Conservation (phyloP, 2,797 vertebrate species). For the Podargus strigoides region DNA sequence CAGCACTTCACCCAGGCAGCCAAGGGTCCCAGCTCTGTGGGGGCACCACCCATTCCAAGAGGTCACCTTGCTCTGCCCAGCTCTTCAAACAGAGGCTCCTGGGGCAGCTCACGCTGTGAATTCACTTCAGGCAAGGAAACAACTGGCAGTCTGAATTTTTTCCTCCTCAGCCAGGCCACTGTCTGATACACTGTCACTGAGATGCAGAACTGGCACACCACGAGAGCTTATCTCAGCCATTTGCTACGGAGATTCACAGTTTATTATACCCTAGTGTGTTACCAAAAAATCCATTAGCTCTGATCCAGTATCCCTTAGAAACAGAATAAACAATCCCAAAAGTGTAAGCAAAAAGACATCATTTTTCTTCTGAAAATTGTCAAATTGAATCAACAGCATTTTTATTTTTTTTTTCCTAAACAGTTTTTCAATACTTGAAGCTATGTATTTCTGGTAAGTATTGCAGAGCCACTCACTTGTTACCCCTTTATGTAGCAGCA, state of each 20-base stretch:
- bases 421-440: neutral
- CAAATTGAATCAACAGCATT: neutral
- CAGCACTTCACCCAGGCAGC: too few species aligned
- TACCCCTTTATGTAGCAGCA: neutral
- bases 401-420: neutral
- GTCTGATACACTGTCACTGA: neutral
- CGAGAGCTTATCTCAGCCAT: neutral
- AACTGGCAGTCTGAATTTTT: neutral
- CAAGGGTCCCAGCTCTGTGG: rapidly evolving
- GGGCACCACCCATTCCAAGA: neutral
- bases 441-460: neutral
- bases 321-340: neutral
- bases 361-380: neutral
- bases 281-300: neutral
- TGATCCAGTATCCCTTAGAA: neutral
- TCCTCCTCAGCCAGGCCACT: neutral
- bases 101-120: neutral
- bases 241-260: neutral
- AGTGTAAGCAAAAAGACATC: neutral
- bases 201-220: neutral
- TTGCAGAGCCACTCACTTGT: neutral
- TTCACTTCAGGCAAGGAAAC: neutral
- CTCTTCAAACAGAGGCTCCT: rapidly evolving
- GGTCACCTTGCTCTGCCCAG: neutral
- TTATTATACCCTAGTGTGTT: rapidly evolving